phyloP scores from a whole-genome alignment of 2,797 vertebrate species.

The Sebastes minor region DNA sequence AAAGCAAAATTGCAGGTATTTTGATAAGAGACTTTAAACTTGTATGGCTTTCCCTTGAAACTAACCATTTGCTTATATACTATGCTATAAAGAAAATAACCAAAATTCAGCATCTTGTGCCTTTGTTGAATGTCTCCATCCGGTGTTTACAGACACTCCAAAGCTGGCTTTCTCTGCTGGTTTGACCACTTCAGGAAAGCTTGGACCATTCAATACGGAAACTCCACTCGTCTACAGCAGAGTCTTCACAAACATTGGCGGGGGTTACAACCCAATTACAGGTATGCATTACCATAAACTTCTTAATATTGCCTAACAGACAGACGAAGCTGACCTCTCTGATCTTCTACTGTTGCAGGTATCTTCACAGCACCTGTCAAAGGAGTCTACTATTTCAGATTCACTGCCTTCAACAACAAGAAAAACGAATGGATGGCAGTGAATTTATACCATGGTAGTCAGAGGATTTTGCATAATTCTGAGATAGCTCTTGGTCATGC shows the following conservation, averaged over 20 bases:
- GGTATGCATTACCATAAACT: neutral
- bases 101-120: neutral
- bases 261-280: neutral
- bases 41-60: neutral
- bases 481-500: neutral
- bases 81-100: neutral
- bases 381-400: constrained; percentile 21
- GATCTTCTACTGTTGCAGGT: neutral
- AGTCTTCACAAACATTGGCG: neutral
- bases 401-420: constrained; percentile 11
- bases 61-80: neutral
- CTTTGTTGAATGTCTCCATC: neutral
- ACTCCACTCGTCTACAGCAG: neutral
- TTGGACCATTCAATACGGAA: constrained; percentile 7
- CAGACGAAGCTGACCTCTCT: neutral
- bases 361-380: constrained; percentile 10
- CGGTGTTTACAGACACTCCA: neutral
- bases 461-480: neutral
- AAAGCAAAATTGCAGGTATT: constrained; percentile 2
- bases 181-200: neutral
- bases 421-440: neutral
- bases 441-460: neutral
- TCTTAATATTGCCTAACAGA: neutral
- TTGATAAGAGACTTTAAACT: neutral
- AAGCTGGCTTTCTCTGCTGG: constrained; percentile 15